phyloP scores from a whole-genome alignment of 2,888 invertebrate genomes.

The Noctua fimbriata region DNA sequence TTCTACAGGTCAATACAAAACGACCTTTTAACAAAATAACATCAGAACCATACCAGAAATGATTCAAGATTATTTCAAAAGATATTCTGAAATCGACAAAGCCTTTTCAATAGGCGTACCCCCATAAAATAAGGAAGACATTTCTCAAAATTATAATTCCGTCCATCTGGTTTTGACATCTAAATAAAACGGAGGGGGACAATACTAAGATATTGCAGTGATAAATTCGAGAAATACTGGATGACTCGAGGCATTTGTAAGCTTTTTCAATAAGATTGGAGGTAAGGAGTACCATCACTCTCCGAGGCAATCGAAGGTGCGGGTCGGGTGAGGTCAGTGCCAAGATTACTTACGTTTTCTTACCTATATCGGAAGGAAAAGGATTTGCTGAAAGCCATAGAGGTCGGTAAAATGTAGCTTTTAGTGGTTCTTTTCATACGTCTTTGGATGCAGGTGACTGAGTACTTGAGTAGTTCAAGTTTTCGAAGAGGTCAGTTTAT shows the following conservation, averaged over 20 bases:
- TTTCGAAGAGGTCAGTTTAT: constrained; percentile 5
- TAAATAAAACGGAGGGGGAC: constrained; percentile 46
- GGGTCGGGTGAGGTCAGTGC: constrained; percentile 52
- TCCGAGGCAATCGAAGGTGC: constrained; percentile 63
- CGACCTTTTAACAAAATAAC: not conserved
- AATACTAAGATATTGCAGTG: constrained; percentile 60
- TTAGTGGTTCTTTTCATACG: constrained; percentile 30
- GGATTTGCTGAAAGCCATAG: constrained; percentile 54
- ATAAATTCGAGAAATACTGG: constrained; percentile 72
- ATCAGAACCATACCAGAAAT: not conserved
- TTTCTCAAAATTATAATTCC: constrained; percentile 56
- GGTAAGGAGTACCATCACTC: constrained; percentile 69
- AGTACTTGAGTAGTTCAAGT: not conserved
- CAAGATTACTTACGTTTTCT: constrained; percentile 63
- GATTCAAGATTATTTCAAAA: constrained; percentile 6
- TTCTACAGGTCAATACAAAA: not conserved
- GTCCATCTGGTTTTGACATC: constrained; percentile 59
- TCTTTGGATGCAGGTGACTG: constrained; percentile 19
- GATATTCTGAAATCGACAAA: constrained; percentile 30
- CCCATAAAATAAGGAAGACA: constrained; percentile 36
- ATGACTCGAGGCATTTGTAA: constrained; percentile 64
- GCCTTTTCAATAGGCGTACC: constrained; percentile 21
- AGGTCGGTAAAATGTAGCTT: constrained; percentile 44
- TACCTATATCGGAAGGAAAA: constrained; percentile 49
- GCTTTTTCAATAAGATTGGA: constrained; percentile 74